Conservation (phyloP, 2,888 invertebrate species). For the Epiblema foenella region DNA sequence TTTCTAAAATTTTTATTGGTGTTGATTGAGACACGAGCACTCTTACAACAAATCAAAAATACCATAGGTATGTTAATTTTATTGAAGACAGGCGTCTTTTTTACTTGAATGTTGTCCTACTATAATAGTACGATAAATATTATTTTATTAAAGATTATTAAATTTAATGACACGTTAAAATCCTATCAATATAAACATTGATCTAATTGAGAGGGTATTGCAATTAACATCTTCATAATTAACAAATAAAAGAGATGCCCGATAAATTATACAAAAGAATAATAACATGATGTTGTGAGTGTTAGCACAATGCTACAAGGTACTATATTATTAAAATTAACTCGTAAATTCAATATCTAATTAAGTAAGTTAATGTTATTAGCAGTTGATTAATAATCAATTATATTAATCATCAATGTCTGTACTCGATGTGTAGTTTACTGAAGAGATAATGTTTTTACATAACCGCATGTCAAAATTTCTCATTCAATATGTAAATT, state of each 20-base stretch:
- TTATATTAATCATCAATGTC: constrained; percentile 17
- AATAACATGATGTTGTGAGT: constrained; percentile 24
- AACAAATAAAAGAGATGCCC: constrained; percentile 13
- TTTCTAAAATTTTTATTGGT: background rate
- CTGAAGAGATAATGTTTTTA: background rate
- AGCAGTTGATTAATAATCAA: too few species aligned
- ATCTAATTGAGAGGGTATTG: background rate
- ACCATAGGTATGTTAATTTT: background rate
- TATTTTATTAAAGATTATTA: too few species aligned
- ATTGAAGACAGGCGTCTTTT: background rate
- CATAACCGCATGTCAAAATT: constrained; percentile 9
- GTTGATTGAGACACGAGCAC: background rate
- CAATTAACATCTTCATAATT: background rate
- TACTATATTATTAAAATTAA: background rate
- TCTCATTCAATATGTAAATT: background rate
- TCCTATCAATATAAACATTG: background rate
- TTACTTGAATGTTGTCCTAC: background rate
- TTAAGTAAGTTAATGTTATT: too few species aligned
- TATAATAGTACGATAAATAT: too few species aligned
- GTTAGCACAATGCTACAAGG: constrained; percentile 2
- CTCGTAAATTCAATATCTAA: too few species aligned
- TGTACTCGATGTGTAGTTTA: constrained; percentile 23
- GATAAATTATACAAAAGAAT: background rate
- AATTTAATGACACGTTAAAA: too few species aligned
- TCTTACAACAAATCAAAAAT: constrained; percentile 13